Evolutionary conservation across 1,140 invertebrate species (phyloP).

Genomic region (Ceratoteleas bidentatus): DNA sequence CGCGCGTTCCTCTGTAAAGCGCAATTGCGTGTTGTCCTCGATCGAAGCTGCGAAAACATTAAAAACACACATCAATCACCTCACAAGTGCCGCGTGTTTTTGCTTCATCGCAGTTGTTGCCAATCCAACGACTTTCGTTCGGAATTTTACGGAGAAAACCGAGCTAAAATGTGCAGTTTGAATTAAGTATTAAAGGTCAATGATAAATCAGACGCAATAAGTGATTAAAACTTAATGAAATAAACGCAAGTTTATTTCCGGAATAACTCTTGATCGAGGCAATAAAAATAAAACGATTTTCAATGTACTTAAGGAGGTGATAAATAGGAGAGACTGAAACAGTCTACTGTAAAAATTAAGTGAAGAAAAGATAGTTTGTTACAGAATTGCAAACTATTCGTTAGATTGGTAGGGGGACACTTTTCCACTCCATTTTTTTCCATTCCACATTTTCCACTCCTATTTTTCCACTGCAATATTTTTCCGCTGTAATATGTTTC

Average conservation of each 20-base stretch:
- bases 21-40: slow-evolving; percentile 43
- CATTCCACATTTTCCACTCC: too few relatives aligned
- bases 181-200: background rate
- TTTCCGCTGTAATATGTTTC: too few relatives aligned
- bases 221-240: background rate
- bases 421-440: too few relatives aligned
- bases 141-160: background rate
- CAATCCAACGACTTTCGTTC: background rate
- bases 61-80: slow-evolving; percentile 54
- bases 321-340: background rate
- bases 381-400: background rate
- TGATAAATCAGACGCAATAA: background rate
- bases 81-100: slow-evolving; percentile 10
- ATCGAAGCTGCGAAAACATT: slow-evolving; percentile 32
- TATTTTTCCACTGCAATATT: too few relatives aligned
- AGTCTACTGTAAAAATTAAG: background rate
- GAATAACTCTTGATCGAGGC: background rate
- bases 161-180: background rate
- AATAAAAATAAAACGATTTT: too few relatives aligned
- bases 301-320: too few relatives aligned
- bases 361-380: too few relatives aligned
- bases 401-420: too few relatives aligned
- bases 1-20: slow-evolving; percentile 26
- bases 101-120: background rate
- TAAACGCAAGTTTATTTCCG: background rate